Evolutionary conservation across 2,797 vertebrate genomes (phyloP).

Genomic region (Pangasius sanitwongsei): DNA sequence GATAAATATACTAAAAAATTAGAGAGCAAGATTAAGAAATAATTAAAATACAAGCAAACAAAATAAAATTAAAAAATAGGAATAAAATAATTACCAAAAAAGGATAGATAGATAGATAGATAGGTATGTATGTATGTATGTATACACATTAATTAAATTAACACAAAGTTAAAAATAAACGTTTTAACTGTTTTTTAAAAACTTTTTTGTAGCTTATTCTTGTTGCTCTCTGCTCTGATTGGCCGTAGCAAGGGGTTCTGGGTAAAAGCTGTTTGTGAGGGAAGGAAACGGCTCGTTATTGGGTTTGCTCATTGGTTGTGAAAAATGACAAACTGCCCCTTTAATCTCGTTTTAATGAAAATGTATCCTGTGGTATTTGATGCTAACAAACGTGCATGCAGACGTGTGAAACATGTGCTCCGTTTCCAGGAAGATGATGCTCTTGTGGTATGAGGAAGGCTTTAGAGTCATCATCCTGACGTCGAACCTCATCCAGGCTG

Average conservation of each 20-base stretch:
- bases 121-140: not conserved
- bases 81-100: not conserved
- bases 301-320: not conserved
- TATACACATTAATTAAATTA: not conserved
- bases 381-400: not conserved
- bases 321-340: not conserved
- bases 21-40: too few species aligned
- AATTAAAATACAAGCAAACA: too few species aligned
- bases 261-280: not conserved
- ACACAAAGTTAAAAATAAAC: too few species aligned
- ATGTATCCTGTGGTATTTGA: not conserved
- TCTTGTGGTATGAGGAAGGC: conserved; percentile 92
- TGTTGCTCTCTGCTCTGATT: not conserved
- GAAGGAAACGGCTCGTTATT: not conserved
- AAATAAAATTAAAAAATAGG: not conserved
- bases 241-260: not conserved
- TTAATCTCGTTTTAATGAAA: not conserved
- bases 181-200: too few species aligned
- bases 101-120: too few species aligned
- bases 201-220: not conserved
- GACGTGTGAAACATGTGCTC: not conserved
- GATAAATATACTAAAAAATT: not conserved
- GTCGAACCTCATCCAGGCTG: conserved; percentile 92
- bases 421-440: conserved; percentile 92
- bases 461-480: conserved; percentile 93